Evolutionary conservation across 2,797 vertebrate species (phyloP).

Genomic region (Leptoclinus maculatus): DNA sequence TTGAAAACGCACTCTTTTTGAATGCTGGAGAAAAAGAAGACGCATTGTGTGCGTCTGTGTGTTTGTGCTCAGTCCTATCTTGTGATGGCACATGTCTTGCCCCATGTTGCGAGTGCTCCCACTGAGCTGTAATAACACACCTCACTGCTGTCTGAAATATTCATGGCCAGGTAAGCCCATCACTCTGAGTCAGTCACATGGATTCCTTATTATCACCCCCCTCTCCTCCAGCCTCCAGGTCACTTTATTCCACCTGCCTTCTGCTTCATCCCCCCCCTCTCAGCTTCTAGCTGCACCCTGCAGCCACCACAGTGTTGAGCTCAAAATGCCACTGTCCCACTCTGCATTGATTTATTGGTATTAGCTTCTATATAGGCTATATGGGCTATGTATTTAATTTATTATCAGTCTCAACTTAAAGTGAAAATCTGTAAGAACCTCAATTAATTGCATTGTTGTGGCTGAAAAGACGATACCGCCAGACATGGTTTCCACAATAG

Average conservation of each 20-base stretch:
- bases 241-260: constrained; percentile 74
- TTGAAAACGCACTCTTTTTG: constrained; percentile 49
- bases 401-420: not conserved
- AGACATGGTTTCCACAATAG: not conserved
- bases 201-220: constrained; percentile 76
- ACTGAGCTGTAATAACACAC: constrained; percentile 83
- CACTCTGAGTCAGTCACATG: constrained; percentile 76
- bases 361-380: constrained; percentile 26
- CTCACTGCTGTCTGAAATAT: constrained; percentile 83
- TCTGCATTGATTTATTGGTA: constrained; percentile 40
- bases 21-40: constrained; percentile 46
- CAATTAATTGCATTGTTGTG: not conserved
- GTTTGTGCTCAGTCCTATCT: constrained; percentile 60
- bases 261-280: constrained; percentile 64
- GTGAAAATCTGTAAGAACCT: not conserved
- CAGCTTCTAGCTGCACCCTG: constrained; percentile 41
- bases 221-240: constrained; percentile 57
- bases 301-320: constrained; percentile 37
- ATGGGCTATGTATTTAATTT: not conserved
- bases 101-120: constrained; percentile 77
- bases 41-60: constrained; percentile 57
- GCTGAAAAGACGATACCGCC: not conserved
- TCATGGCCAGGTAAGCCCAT: constrained; percentile 81
- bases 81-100: constrained; percentile 72
- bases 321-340: constrained; percentile 55